Evolutionary conservation across 2,888 invertebrate genomes (phyloP), one percentile per base, ranked within the genome.

Genomic region (Drosophila rubida): DNA sequence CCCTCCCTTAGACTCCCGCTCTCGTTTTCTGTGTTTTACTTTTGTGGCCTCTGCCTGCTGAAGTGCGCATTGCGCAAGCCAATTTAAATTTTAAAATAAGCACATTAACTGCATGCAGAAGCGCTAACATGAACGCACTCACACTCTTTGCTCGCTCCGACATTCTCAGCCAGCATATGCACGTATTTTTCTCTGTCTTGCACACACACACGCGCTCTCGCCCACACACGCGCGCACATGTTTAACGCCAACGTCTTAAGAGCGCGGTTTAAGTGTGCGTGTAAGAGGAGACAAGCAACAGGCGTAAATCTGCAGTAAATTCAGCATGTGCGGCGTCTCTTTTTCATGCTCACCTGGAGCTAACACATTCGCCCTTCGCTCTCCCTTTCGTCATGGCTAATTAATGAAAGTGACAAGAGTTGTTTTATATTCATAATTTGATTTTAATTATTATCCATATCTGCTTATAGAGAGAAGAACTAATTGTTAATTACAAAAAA

Each of bases 31-130:
- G 35, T 37, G 35, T 25, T 32, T 32, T 30, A 46, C 54, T 67
- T 58, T 48, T 64, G 65, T 51, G 58, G 42, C 57, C 59, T 50
- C 37, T 42, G 53, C 37, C 19, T 22, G 39, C 69, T 72, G 61
- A 77, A 70, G 80, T 75, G 73, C 75, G 79, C 84, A 83, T 61
- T 84, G 80, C 85, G 81, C 80, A 79, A 87, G 87, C 83, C 87
- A 87, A 87, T 87, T 87, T 87, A 88, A 87, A 87, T 88, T 88
- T 87, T 81, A 85, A 88, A 87, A 87, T 85, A 87, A 87, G 85
- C 87, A 88, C 78, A 87, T 87, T 88, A 88, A 83, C 85, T 85
- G 80, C 87, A 84, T 71, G 72, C 77, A 71, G 64, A 67, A 78
- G 73, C 51, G 62, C 68, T 57, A 70, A 79, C 59, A 62, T 59